Conservation (phyloP, 2,797 vertebrate species). For the Yasuhikotakia modesta region DNA sequence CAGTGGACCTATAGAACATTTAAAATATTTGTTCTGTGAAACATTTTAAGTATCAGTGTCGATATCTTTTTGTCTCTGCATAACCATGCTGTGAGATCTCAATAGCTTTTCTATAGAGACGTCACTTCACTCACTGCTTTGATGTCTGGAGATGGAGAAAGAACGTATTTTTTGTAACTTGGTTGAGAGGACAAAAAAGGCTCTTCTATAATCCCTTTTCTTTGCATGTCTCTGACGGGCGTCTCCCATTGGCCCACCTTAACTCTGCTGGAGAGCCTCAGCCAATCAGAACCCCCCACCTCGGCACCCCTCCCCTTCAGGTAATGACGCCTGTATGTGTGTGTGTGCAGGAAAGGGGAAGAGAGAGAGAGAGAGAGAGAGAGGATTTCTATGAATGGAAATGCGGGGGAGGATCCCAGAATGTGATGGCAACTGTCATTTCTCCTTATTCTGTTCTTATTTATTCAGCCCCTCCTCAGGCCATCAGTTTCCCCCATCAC, state of each 20-base stretch:
- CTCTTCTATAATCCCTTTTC: conserved; percentile 67
- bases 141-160: conserved; percentile 11
- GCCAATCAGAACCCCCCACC: conserved; percentile 70
- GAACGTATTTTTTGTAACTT: conserved; percentile 7
- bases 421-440: conserved; percentile 51
- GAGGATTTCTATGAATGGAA: conserved; percentile 78
- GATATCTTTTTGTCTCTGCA: not conserved
- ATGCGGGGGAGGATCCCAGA: conserved; percentile 69
- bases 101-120: conserved; percentile 8
- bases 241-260: conserved; percentile 67
- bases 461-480: conserved; percentile 34
- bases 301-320: conserved; percentile 64
- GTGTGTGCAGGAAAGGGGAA: conserved; percentile 26
- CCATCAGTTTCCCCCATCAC: conserved; percentile 17
- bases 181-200: conserved; percentile 16
- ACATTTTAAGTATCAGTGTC: no score
- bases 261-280: conserved; percentile 59
- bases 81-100: conserved; percentile 13
- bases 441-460: conserved; percentile 25
- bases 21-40: no score
- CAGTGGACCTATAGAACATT: no score
- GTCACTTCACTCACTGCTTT: not conserved
- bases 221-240: conserved; percentile 65
- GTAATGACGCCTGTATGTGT: conserved; percentile 58
- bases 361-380: conserved; percentile 18